Base-by-base conservation (phyloP, 2,797 vertebrate species). In the Arnoldichthys spilopterus region DNA sequence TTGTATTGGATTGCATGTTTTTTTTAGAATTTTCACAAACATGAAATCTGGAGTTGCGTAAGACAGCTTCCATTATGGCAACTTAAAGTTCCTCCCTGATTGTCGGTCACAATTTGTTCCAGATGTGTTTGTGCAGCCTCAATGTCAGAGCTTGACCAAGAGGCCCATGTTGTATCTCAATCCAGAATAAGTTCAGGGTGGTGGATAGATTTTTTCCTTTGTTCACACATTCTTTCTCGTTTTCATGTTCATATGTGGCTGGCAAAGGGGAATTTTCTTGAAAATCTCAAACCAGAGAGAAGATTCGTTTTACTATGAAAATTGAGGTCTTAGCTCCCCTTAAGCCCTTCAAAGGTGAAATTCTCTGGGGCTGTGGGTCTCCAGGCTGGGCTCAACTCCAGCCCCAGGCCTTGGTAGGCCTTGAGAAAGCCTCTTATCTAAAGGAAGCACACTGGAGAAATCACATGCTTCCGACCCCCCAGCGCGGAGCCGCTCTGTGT, bases 381-480 rank as follows among this genome's bases (percentile, higher is more conserved):
- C 83, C 81, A 79, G 89, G 84, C 90, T 86, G n/a, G 37, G 83
- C 72, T 89, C 86, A 85, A 86, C 85, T 87, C 59, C 0, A 89
- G 87, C 69, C 85, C 86, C 80, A 54, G 85, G 86, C 84, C 85
- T 85, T 12, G 1, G 56, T 40, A 61, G 89, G 85, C 84, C 90
- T 86, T 91, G 89, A 91, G 89, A 91, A 90, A 58, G 75, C 71
- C 63, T 86, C 91, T 93, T 94, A 94, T 93, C 93, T 86, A 72
- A 85, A 91, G 91, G 93, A 93, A 94, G 90, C 93, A 92, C 91
- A 82, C 91, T 87, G 84, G 86, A 91, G 89, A 87, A 90, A 89
- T 87, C 85, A 79, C 85, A 79, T 74, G 80, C 88, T 87, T 90
- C 90, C 90, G 84, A 83, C 77, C 88, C 88, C 87, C 86, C 72